These are phyloP conservation scores for Andrena camellia DNA, from an alignment of 2,888 invertebrate genomes.

Conservation along the genomic window DNA sequence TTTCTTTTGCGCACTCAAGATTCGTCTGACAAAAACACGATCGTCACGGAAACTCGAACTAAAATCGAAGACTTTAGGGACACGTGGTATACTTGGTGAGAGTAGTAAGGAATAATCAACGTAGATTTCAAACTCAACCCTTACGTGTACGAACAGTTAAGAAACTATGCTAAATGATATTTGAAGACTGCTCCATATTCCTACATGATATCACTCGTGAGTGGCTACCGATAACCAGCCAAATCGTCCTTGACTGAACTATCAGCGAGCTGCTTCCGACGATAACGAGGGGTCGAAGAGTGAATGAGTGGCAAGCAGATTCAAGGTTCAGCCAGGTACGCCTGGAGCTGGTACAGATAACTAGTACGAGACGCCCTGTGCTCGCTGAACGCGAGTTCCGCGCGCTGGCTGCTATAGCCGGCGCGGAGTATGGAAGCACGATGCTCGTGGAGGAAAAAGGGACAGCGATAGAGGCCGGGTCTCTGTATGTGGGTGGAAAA, in stretches of 20 bases:
- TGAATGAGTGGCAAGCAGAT: conserved; percentile 49
- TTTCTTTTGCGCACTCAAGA: conserved; percentile 33
- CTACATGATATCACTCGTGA: neutral
- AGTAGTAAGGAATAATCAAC: neutral
- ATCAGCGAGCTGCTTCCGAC: neutral
- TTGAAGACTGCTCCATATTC: neutral
- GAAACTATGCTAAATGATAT: neutral
- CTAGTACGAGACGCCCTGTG: conserved; percentile 45
- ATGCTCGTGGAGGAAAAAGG: conserved; percentile 27
- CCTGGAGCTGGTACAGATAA: conserved; percentile 64
- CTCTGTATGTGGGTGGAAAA: conserved; percentile 72
- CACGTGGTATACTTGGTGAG: neutral
- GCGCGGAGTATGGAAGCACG: conserved; percentile 25
- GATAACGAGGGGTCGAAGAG: conserved; percentile 34
- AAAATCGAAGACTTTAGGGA: neutral
- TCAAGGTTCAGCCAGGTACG: conserved; percentile 43
- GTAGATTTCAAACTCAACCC: too few species aligned
- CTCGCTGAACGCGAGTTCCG: conserved; percentile 37
- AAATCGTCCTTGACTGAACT: neutral
- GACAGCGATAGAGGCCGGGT: conserved; percentile 40
- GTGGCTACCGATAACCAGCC: neutral
- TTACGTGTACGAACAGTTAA: too few species aligned
- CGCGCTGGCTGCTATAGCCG: conserved; percentile 19
- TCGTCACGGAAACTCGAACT: neutral
- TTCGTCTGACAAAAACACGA: conserved; percentile 8